A percentile compares a stretch with the other conserved stretches of the same genome.
Evolutionary conservation across 2,113 vertebrate species (phyloP).

Genomic region (Oxyruncus cristatus): DNA sequence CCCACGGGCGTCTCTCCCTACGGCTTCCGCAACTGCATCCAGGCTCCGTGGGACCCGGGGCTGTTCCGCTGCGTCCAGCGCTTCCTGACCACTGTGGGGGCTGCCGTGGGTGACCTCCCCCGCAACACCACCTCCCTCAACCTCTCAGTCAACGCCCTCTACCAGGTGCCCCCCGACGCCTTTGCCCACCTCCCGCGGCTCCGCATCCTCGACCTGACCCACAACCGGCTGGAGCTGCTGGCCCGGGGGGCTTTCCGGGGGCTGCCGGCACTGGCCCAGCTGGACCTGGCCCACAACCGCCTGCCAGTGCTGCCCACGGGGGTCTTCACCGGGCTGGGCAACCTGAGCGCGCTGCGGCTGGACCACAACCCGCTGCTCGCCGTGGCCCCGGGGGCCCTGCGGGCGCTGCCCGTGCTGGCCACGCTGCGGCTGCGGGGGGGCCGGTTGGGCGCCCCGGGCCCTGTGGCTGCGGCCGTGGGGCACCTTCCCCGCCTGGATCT

Average conservation of each 20-base stretch:
- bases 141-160: slow-evolving; percentile 46
- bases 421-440: background rate
- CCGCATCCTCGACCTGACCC: slow-evolving; percentile 41
- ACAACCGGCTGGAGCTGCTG: slow-evolving; percentile 58
- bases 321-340: background rate
- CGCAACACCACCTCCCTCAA: slow-evolving; percentile 1
- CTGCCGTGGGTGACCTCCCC: slow-evolving; percentile 67
- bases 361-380: background rate
- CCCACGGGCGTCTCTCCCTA: slow-evolving; percentile 39
- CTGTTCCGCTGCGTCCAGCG: slow-evolving; percentile 69
- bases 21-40: slow-evolving; percentile 80
- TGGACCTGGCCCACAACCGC: slow-evolving; percentile 78
- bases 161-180: background rate
- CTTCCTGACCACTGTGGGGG: background rate
- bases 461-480: background rate
- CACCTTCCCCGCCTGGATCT: background rate
- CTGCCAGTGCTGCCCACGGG: background rate
- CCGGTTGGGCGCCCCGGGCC: background rate
- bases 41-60: background rate
- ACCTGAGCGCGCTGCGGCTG: slow-evolving; percentile 48
- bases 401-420: background rate
- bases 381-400: background rate
- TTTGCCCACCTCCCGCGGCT: slow-evolving; percentile 34
- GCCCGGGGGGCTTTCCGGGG: slow-evolving; percentile 69
- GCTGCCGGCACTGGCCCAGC: background rate